Evolutionary conservation across 2,888 invertebrate species (phyloP).

Genomic region (Pterostichus niger): DNA sequence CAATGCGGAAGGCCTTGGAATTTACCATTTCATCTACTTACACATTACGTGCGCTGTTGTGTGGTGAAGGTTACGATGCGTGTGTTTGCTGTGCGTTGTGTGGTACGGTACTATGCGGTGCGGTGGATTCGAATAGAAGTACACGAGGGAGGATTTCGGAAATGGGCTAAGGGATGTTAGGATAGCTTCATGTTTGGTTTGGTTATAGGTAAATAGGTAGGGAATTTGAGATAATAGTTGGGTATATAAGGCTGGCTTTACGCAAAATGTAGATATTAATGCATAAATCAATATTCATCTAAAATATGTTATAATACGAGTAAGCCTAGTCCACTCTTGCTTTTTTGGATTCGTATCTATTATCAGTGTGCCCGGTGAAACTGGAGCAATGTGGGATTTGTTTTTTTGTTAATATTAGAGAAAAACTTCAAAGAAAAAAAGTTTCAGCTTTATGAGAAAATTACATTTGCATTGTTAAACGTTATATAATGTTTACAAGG

Average conservation of each 20-base stretch:
- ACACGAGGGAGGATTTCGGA: neutral
- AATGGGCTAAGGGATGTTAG: neutral
- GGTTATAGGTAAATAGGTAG: constrained; percentile 5
- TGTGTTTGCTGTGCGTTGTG: neutral
- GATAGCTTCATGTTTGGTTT: constrained; percentile 7
- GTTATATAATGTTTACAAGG: too few relatives aligned
- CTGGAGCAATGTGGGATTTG: too few relatives aligned
- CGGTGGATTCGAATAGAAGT: neutral
- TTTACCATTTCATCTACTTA: constrained; percentile 48
- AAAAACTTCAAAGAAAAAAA: too few relatives aligned
- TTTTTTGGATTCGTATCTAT: too few relatives aligned
- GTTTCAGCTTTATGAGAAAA: too few relatives aligned
- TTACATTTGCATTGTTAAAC: too few relatives aligned
- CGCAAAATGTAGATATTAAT: neutral
- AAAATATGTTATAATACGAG: too few relatives aligned
- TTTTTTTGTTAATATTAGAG: too few relatives aligned
- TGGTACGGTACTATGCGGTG: neutral
- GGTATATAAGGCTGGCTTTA: neutral
- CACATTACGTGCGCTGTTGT: constrained; percentile 1
- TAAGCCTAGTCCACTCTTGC: too few relatives aligned
- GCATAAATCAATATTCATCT: too few relatives aligned
- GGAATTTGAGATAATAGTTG: neutral
- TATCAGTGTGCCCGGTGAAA: too few relatives aligned
- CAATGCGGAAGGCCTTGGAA: constrained; percentile 48
- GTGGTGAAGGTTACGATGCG: constrained; percentile 1